Conservation (phyloP, 2,113 vertebrate genomes). For the Chaetura pelagica region DNA sequence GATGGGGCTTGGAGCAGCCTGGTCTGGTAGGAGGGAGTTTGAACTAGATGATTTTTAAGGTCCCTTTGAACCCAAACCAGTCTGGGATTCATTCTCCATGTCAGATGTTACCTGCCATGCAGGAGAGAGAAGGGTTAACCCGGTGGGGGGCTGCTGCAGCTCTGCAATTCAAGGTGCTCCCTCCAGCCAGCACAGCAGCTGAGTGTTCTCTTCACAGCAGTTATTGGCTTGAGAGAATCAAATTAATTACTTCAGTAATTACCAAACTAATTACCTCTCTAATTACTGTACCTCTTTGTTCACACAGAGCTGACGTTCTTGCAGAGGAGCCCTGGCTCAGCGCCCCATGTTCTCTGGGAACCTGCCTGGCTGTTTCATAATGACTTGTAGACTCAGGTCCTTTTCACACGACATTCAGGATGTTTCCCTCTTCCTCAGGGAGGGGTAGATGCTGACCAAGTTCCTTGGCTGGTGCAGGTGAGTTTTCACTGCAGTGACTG, state of each 20-base stretch:
- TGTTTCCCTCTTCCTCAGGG: not conserved
- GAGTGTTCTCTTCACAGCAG: constrained; percentile 14
- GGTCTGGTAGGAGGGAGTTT: no score
- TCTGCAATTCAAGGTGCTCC: not conserved
- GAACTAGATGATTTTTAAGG: no score
- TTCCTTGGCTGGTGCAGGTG: not conserved
- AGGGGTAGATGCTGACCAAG: not conserved
- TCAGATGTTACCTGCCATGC: not conserved
- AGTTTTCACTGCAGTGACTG: not conserved
- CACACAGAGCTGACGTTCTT: not conserved
- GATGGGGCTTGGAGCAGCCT: no score
- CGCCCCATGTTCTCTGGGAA: not conserved
- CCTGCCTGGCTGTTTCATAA: not conserved
- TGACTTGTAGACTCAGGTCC: not conserved
- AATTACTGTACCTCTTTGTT: constrained; percentile 60
- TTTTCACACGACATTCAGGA: not conserved
- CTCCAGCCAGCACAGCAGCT: not conserved
- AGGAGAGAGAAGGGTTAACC: constrained; percentile 31
- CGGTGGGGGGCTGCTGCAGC: not conserved
- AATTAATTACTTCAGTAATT: constrained; percentile 73
- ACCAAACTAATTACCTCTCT: constrained; percentile 69
- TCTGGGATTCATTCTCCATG: no score
- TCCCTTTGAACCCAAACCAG: no score
- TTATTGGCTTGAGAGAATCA: constrained; percentile 53
- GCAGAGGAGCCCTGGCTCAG: constrained; percentile 13